Evolutionary conservation across 2,113 vertebrate genomes (phyloP), one percentile per base, ranked within the genome.

Genomic region (Pheucticus melanocephalus): DNA sequence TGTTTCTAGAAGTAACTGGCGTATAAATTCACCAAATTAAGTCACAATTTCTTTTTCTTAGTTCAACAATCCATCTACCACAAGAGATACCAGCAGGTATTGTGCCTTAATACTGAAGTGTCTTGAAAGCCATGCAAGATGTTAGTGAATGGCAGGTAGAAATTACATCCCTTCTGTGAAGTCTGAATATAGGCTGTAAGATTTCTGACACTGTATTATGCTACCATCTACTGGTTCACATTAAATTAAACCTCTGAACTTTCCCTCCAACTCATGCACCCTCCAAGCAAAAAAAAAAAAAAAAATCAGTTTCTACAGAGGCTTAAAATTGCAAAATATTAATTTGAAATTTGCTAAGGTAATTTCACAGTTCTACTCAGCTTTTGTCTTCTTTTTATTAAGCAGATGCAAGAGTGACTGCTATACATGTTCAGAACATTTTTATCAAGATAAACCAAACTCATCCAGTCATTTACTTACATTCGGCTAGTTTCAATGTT

Each of bases 401-500:
- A 75, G 61, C 33, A 82, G 60, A 79, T 56, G 30, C 65, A 86
- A 92, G 30, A 59, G 8, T 56, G 85, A 87, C 6, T 33, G 14
- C n/a, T 72, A 35, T 2, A 27, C 33, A 47, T 1, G 3, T 35
- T 75, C 35, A 87, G 48, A 83, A 75, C 33, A 73, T 19, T 60
- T 70, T 92, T 30, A 86, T 80, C 28, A 82, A 61, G 53, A 83
- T 33, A 76, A 3, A 61, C 28, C 64, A 82, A 92, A 94, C 35
- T 66, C 51, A 84, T 94, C 56, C 48, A 44, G 59, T 90, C 27
- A n/a, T 66, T 42, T 94, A 99, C 99, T 99, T 98, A 99, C 99
- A 99, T 99, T 99, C 99, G 99, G 99, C 98, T 99, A 98, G 99
- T 98, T 99, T 99, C 98, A 96, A 98, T 97, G 98, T 97, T 97